Evolutionary conservation across 2,888 invertebrate species (phyloP).

Genomic region (Cerceris rybyensis): DNA sequence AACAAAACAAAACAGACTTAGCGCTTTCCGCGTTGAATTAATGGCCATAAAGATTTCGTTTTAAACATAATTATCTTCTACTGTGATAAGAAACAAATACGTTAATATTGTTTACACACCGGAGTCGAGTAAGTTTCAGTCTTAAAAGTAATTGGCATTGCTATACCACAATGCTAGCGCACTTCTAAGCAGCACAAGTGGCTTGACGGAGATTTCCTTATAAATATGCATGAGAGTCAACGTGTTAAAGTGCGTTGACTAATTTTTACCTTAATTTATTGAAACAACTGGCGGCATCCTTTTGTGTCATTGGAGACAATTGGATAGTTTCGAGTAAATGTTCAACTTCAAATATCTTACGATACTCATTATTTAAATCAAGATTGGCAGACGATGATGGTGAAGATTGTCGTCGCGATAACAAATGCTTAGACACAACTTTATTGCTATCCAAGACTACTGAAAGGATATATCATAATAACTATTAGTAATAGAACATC

Average conservation of each 20-base stretch:
- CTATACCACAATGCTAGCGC: too few species aligned
- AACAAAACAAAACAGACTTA: too few species aligned
- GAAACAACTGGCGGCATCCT: slow-evolving; percentile 64
- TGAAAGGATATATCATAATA: slow-evolving; percentile 45
- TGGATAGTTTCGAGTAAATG: slow-evolving; percentile 72
- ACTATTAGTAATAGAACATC: neutral
- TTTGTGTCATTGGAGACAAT: slow-evolving; percentile 64
- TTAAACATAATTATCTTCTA: too few species aligned
- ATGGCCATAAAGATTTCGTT: too few species aligned
- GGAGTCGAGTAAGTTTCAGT: too few species aligned
- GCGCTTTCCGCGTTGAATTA: too few species aligned
- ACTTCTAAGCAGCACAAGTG: too few species aligned
- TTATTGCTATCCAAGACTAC: slow-evolving; percentile 73
- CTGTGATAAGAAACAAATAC: too few species aligned
- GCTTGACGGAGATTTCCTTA: too few species aligned
- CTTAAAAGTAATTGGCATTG: too few species aligned
- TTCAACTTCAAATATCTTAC: slow-evolving; percentile 71
- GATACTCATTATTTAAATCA: slow-evolving; percentile 64
- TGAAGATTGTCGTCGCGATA: slow-evolving; percentile 72
- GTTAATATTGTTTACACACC: too few species aligned
- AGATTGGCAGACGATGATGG: slow-evolving; percentile 67
- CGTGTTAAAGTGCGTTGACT: neutral
- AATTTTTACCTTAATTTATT: slow-evolving; percentile 67
- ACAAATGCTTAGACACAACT: slow-evolving; percentile 69
- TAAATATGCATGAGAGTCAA: neutral